Conservation (phyloP, 2,797 vertebrate genomes). For the Oophaga sylvatica region DNA sequence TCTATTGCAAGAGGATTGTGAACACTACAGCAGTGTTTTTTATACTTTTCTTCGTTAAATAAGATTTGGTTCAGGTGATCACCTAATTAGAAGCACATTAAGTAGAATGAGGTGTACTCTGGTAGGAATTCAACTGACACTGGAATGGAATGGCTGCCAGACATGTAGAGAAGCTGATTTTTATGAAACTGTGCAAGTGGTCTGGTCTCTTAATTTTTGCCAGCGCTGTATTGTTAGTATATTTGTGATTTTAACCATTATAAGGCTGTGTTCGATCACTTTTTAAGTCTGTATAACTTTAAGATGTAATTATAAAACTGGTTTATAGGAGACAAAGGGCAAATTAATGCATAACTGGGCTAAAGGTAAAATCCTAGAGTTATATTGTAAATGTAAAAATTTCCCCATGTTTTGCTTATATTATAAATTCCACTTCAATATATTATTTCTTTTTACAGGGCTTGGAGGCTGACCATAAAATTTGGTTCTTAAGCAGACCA, state of each 20-base stretch:
- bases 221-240: neutral
- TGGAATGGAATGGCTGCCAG: too few relatives aligned
- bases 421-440: neutral
- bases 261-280: neutral
- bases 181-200: too few relatives aligned
- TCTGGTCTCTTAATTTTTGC: too few relatives aligned
- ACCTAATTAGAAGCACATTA: too few relatives aligned
- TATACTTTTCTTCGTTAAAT: too few relatives aligned
- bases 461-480: neutral
- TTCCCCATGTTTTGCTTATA: neutral
- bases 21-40: too few relatives aligned
- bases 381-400: neutral
- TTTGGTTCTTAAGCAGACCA: neutral
- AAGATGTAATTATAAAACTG: neutral
- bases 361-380: neutral
- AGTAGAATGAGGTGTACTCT: too few relatives aligned
- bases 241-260: neutral
- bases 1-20: too few relatives aligned
- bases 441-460: neutral
- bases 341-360: neutral
- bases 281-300: neutral
- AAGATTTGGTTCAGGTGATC: too few relatives aligned
- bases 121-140: too few relatives aligned
- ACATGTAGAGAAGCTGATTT: too few relatives aligned
- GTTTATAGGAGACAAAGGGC: conserved; percentile 3